Base-by-base conservation (phyloP, 2,797 vertebrate genomes). In the Chromobotia macracanthus region DNA sequence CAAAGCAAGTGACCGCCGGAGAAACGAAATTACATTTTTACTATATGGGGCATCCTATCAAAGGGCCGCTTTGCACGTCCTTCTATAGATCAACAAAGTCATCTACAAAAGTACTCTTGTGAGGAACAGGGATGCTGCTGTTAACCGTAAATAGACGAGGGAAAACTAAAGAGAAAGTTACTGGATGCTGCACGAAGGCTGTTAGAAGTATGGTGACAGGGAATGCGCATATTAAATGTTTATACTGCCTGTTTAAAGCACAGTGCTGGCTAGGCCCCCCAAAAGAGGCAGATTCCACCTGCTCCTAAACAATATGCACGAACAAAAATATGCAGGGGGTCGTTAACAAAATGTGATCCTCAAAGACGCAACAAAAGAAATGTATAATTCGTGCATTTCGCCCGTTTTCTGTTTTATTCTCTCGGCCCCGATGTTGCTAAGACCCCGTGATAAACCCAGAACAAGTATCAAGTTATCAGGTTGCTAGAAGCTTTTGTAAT, bases 391-490 rank as follows among this genome's bases (percentile, higher is more conserved):
- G 85, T 85, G 88, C 87, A 89, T 90, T 89, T 87, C 72, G 38
- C 75, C 53, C 80, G 85, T 89, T 91, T 89, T 90, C 75, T 86
- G 80, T 75, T 72, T 85, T 88, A 35, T 86, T 90, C 87, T 82
- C 51, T 55, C 60, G 77, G 83, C 78, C 84, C 85, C 74, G 87
- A 85, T 87, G 88, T 80, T 87, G 86, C 88, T 87, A 89, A 89
- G 89, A 91, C 88, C 91, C 90, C 75, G 84, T 89, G 90, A 90
- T 90, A 89, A 90, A 89, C 84, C 89, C 88, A 83, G 82, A 89
- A 90, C 88, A 93, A 93, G 92, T 92, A 90, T 94, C 91, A 90
- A 94, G 91, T 93, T 90, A 94, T 95, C 93, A 92, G 92, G 91
- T 94, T 92, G 92, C 94, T 90, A 83, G 87, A 87, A 92, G 86